These are phyloP conservation scores for Suillia variegata DNA, from an alignment of 2,888 invertebrate species.

Conservation along the genomic window DNA sequence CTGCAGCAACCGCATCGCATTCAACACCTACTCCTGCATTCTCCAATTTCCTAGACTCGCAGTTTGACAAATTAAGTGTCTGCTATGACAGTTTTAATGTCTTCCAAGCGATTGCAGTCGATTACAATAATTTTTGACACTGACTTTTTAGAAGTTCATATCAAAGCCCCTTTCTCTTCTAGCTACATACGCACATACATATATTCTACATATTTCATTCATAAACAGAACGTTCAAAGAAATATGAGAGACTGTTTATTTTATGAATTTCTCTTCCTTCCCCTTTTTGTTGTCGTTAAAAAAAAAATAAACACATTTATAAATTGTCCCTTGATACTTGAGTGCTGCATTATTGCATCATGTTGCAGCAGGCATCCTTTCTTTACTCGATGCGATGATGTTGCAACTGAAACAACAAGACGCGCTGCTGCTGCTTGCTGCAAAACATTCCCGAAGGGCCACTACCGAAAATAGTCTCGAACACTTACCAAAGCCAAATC, in stretches of 20 bases:
- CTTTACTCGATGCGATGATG: background rate
- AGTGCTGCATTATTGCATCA: background rate
- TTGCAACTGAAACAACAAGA: background rate
- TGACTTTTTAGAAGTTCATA: constrained; percentile 1
- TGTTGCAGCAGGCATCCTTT: background rate
- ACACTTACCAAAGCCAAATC: constrained; percentile 16
- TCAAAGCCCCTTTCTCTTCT: background rate
- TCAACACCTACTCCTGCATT: too few relatives aligned
- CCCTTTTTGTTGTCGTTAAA: too few relatives aligned
- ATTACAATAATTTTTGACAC: constrained; percentile 21
- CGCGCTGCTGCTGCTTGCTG: too few relatives aligned
- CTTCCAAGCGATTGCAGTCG: constrained; percentile 38
- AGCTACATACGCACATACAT: constrained; percentile 3
- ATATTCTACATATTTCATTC: background rate
- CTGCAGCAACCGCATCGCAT: too few relatives aligned
- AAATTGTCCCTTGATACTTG: constrained; percentile 11
- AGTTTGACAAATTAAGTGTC: constrained; percentile 44
- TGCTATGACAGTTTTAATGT: constrained; percentile 52
- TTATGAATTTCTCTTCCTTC: background rate
- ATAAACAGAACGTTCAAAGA: constrained; percentile 5
- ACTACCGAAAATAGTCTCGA: constrained; percentile 7
- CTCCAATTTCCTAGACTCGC: too few relatives aligned
- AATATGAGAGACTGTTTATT: constrained; percentile 21
- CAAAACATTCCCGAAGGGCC: background rate
- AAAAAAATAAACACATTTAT: constrained; percentile 18